Conservation (phyloP, 2,113 vertebrate species). For the Probosciger aterrimus region DNA sequence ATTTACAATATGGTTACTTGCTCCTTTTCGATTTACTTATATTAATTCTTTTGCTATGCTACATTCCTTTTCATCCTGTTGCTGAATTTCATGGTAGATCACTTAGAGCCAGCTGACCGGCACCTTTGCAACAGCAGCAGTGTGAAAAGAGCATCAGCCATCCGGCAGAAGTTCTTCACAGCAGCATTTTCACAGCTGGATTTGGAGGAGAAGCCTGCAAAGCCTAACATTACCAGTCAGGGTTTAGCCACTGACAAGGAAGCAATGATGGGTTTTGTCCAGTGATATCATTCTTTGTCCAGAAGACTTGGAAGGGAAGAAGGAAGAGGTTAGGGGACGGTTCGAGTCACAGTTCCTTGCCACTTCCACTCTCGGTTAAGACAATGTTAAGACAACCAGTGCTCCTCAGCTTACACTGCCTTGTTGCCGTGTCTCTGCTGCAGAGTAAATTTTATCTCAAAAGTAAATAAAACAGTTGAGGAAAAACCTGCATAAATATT, state of each 20-base stretch:
- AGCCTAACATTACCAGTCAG: background rate
- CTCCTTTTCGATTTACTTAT: background rate
- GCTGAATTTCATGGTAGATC: background rate
- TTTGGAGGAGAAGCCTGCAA: background rate
- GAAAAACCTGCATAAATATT: background rate
- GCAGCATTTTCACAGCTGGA: background rate
- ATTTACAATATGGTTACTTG: background rate
- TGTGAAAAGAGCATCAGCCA: background rate
- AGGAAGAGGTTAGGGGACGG: background rate
- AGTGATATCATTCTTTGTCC: background rate
- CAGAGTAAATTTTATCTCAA: background rate
- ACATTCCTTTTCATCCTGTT: background rate
- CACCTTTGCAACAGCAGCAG: background rate
- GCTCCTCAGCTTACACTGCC: background rate
- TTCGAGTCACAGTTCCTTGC: background rate
- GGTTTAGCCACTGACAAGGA: fast-evolving
- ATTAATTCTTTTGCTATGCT: background rate
- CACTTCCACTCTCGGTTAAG: no score
- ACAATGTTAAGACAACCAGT: fast-evolving
- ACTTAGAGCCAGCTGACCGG: background rate
- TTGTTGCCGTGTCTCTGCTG: background rate
- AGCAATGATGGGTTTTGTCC: background rate
- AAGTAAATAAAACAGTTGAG: background rate
- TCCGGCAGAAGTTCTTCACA: background rate
- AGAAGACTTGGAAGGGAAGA: background rate